Evolutionary conservation across 92 coral and sea anemone species (phyloP).

Genomic region (Phenganax subtilis): DNA sequence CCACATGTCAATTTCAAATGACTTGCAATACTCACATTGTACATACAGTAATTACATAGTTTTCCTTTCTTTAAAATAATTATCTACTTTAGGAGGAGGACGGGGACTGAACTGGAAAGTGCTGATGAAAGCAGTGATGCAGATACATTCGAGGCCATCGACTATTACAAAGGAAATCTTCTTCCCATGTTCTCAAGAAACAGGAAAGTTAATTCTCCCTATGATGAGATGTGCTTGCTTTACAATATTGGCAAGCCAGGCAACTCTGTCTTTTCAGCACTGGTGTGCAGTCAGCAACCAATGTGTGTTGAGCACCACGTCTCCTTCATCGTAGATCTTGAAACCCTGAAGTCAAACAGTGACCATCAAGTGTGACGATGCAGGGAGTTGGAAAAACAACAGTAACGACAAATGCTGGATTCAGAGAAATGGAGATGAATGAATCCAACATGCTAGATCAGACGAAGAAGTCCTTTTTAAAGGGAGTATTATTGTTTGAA

Average conservation of each 20-base stretch:
- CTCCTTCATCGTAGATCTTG: constrained; percentile 32
- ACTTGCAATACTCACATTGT: no score
- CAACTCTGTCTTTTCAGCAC: neutral
- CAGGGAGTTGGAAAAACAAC: constrained; percentile 51
- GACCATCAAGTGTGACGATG: constrained; percentile 53
- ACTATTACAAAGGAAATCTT: constrained; percentile 16
- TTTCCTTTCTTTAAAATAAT: no score
- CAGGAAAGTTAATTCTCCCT: neutral
- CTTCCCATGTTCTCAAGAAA: neutral
- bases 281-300: neutral
- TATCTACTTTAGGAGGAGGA: no score
- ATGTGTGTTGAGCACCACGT: constrained; percentile 17
- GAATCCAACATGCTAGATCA: neutral
- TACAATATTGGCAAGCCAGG: constrained; percentile 2
- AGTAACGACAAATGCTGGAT: constrained; percentile 43
- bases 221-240: neutral
- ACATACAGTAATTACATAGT: no score
- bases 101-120: neutral
- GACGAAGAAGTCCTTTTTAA: neutral
- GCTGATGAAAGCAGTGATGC: neutral
- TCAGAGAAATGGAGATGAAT: constrained; percentile 29
- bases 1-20: no score
- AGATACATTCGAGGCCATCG: neutral
- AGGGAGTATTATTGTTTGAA: constrained; percentile 7
- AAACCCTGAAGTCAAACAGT: constrained; percentile 43